Conservation (phyloP, 1,140 invertebrate species). For the Bombus consobrinus region DNA sequence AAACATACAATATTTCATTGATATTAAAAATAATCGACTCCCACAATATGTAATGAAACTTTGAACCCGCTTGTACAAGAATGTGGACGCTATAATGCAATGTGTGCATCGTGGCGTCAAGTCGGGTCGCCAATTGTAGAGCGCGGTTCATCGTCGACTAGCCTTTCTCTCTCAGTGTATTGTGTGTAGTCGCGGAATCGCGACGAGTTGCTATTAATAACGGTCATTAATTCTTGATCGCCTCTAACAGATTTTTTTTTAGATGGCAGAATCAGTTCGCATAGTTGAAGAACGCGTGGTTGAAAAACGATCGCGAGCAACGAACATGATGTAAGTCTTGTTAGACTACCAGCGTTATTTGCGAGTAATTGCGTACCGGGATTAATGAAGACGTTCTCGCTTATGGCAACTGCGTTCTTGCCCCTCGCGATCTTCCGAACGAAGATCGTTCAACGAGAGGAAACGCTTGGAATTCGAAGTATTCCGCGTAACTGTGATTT, state of each 20-base stretch:
- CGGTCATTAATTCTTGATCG: slow-evolving; percentile 74
- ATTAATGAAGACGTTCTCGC: slow-evolving; percentile 39
- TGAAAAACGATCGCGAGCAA: slow-evolving; percentile 34
- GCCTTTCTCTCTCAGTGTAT: not conserved
- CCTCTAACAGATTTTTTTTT: slow-evolving; percentile 51
- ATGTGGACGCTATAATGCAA: slow-evolving; percentile 68
- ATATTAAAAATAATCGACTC: too few relatives aligned
- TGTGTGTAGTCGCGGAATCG: slow-evolving; percentile 55
- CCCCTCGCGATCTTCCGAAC: not conserved
- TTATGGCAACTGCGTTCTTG: not conserved
- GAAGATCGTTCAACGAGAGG: not conserved
- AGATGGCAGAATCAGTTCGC: not conserved
- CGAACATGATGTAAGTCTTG: not conserved
- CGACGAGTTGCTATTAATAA: slow-evolving; percentile 77
- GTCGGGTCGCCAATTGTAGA: slow-evolving; percentile 66
- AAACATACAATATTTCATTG: not conserved
- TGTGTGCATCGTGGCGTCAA: slow-evolving; percentile 52
- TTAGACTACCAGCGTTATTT: not conserved
- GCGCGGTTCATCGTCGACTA: slow-evolving; percentile 27
- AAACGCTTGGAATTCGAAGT: not conserved
- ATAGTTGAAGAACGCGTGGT: not conserved
- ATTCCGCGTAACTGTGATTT: not conserved
- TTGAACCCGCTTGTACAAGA: slow-evolving; percentile 58
- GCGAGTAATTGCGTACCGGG: not conserved
- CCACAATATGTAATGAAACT: slow-evolving; percentile 7